Evolutionary conservation across 64 coral and sea anemone genomes (phyloP), one percentile per base, ranked within the genome.

Genomic region (Dendronephthya gigantea): DNA sequence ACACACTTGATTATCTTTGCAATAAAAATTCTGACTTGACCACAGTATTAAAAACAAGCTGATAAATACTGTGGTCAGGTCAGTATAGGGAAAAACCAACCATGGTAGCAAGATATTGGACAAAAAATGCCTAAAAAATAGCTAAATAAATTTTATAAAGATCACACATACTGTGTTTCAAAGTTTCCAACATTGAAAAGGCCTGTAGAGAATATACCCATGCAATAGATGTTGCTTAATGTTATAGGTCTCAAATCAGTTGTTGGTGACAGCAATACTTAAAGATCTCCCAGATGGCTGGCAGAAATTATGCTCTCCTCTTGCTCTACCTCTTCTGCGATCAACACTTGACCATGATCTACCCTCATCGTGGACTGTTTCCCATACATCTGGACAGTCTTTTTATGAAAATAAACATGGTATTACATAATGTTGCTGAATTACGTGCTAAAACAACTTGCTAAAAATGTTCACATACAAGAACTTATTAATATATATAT

Each of bases 381-480:
- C 32, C 10, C 72, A 79, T 79, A 16, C 32, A 79, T 79, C 72
- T 36, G 72, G 32, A 34, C 34, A 39, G 1, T 36, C 72, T 2
- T 79, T 79, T 39, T 79, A 28, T 79, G 72, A 79, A 79, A 79
- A 79, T 79, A 79, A 79, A 79, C 72, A 79, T 79, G 72, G 72
- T 79, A 39, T 7, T 62, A 23, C 19, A 27, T 27, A n/a, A n/a
- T n/a, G n/a, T n/a, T n/a, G n/a, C n/a, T n/a, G n/a, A n/a, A n/a
- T n/a, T n/a, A n/a, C n/a, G n/a, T n/a, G n/a, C n/a, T n/a, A n/a
- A n/a, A n/a, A n/a, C n/a, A n/a, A n/a, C n/a, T n/a, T n/a, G n/a
- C n/a, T n/a, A n/a, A n/a, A n/a, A n/a, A n/a, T n/a, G 8, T 12
- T 52, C 8, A 52, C 50, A 52, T 1, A 16, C 13, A 52, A 1